Conservation (phyloP, 2,888 invertebrate genomes). For the Oxyscelio sp. region DNA sequence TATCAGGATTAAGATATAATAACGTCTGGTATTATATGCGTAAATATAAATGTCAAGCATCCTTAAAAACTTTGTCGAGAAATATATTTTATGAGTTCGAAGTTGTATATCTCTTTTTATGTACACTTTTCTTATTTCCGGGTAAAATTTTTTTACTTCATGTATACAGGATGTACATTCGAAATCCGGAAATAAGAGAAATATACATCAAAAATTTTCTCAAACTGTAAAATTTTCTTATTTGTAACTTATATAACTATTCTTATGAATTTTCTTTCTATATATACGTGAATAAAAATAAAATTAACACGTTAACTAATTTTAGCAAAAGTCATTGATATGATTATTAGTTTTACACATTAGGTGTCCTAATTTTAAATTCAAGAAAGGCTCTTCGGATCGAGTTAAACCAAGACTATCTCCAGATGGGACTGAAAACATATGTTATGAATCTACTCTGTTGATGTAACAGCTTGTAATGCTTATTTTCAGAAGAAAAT, state of each 20-base stretch:
- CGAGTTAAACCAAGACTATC: not conserved
- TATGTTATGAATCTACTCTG: constrained; percentile 8
- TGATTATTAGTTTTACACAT: not conserved
- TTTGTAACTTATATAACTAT: not conserved
- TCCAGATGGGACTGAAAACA: constrained; percentile 23
- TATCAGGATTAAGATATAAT: not conserved
- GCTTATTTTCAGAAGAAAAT: constrained; percentile 37
- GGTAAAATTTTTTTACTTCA: not conserved
- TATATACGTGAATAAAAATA: not conserved
- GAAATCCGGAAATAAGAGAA: constrained; percentile 29
- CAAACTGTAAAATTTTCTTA: not conserved
- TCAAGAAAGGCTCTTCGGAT: not conserved
- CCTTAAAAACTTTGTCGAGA: not conserved
- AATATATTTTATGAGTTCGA: not conserved
- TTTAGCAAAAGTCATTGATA: not conserved
- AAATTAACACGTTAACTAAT: not conserved
- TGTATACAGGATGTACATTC: not conserved
- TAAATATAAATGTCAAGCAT: not conserved
- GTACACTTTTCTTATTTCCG: constrained; percentile 26
- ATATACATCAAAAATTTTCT: constrained; percentile 13
- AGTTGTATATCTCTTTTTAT: constrained; percentile 19
- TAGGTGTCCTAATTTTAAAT: constrained; percentile 6
- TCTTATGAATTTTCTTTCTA: no score
- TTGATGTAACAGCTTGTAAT: constrained; percentile 31
- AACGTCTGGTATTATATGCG: not conserved